Evolutionary conservation across 2,888 invertebrate genomes (phyloP).

Genomic region (Drosophila pseudotalamancana): DNA sequence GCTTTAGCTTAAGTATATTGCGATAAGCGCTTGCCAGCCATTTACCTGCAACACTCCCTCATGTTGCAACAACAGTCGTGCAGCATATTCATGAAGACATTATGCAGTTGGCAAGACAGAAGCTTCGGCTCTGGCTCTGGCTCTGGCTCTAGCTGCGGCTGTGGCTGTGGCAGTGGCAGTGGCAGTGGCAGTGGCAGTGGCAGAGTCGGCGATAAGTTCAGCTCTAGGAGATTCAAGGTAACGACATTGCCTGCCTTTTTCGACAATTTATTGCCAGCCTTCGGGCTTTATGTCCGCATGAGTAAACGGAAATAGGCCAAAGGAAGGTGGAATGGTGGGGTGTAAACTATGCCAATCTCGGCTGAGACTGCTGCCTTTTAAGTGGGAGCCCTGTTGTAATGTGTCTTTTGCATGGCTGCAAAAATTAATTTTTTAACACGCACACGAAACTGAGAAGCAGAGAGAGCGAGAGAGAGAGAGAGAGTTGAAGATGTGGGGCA

Average conservation of each 20-base stretch:
- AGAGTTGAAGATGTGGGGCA: slow-evolving; percentile 3
- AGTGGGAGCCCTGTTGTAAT: slow-evolving; percentile 5
- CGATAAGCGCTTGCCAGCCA: slow-evolving; percentile 69
- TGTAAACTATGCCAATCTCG: slow-evolving; percentile 69
- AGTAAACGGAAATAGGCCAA: background rate
- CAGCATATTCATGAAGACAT: slow-evolving; percentile 42
- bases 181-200: too few relatives aligned
- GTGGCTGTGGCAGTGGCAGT: too few relatives aligned
- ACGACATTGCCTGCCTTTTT: slow-evolving; percentile 64
- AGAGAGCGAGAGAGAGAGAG: background rate
- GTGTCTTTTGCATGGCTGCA: slow-evolving; percentile 64
- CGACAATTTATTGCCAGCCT: slow-evolving; percentile 71
- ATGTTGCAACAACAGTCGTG: too few relatives aligned
- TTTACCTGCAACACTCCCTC: slow-evolving; percentile 48
- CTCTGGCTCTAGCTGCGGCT: too few relatives aligned
- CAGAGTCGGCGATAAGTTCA: slow-evolving; percentile 61
- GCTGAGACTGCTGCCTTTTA: slow-evolving; percentile 10
- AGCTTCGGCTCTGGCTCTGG: too few relatives aligned
- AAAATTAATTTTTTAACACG: slow-evolving; percentile 79
- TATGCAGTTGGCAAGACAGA: slow-evolving; percentile 38
- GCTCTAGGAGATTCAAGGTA: slow-evolving; percentile 64
- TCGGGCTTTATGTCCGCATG: slow-evolving; percentile 38
- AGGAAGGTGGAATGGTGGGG: background rate
- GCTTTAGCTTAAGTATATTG: slow-evolving; percentile 38
- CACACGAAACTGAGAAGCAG: slow-evolving; percentile 37